Evolutionary conservation across 2,888 invertebrate genomes (phyloP).

Genomic region (Blastobasis lacticolella): DNA sequence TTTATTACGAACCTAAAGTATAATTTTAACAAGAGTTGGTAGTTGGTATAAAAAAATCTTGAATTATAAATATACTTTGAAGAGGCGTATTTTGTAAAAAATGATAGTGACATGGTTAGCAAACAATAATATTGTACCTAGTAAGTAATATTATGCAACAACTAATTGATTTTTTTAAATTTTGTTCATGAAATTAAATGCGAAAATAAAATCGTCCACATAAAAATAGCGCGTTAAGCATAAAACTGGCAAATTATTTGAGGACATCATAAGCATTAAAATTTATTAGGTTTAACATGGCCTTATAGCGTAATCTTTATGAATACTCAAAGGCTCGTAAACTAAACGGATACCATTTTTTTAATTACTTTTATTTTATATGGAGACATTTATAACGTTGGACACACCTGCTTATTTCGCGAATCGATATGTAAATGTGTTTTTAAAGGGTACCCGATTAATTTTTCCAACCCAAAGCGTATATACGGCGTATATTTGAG

Average conservation of each 20-base stretch:
- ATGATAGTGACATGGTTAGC: too few species aligned
- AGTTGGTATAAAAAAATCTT: too few species aligned
- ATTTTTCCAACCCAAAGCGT: too few species aligned
- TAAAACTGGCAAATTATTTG: too few species aligned
- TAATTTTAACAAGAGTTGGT: too few species aligned
- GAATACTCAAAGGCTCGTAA: slow-evolving; percentile 43
- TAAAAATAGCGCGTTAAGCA: neutral
- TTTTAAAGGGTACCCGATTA: neutral
- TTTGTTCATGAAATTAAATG: slow-evolving; percentile 3
- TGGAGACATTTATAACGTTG: slow-evolving; percentile 26
- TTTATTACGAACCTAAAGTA: too few species aligned
- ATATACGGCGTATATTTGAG: too few species aligned
- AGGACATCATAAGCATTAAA: slow-evolving; percentile 38
- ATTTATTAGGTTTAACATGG: slow-evolving; percentile 24
- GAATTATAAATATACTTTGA: too few species aligned
- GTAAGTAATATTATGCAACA: too few species aligned
- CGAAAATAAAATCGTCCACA: slow-evolving; percentile 4
- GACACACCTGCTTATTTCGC: slow-evolving; percentile 24
- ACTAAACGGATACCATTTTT: slow-evolving; percentile 32
- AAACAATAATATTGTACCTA: too few species aligned
- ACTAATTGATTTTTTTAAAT: neutral
- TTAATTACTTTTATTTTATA: slow-evolving; percentile 31
- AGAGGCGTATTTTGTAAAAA: too few species aligned
- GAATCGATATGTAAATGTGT: neutral
- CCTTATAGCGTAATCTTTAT: slow-evolving; percentile 48